Evolutionary conservation across 2,797 vertebrate genomes (phyloP), one percentile per base, ranked within the genome.

Genomic region (Chaetodon trifasciatus): DNA sequence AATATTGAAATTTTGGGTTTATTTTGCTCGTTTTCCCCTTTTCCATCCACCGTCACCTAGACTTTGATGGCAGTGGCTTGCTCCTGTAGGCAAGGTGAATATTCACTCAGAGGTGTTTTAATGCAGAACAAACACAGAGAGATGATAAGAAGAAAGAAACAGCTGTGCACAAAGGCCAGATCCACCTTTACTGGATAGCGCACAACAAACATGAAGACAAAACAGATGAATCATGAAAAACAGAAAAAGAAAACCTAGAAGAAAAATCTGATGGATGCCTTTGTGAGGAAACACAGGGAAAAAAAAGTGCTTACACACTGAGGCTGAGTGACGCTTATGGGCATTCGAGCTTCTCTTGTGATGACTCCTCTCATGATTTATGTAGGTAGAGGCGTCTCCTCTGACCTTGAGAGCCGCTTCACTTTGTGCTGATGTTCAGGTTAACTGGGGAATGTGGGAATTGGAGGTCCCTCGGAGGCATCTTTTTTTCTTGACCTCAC

Each of bases 321-420:
- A 81, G 79, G 85, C 82, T 76, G 86, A 90, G 85, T 92, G 94
- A 93, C 64, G 91, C 90, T 90, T 87, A 85, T 91, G 89, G 85
- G 87, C 88, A 90, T 91, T 89, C 13, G 83, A 89, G 86, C 86
- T 92, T 91, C 89, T 93, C 87, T 85, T 89, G 80, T 87, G 91
- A 95, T 92, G 94, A 92, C 90, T 92, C 89, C 67, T 88, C 91
- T 94, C 93, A 95, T 95, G 93, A 95, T 95, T 95, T 94, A 95
- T 95, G 94, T 94, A 93, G 90, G 93, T 87, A 80, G 81, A 91
- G 88, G 83, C 79, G 55, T 93, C 93, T 94, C 92, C 86, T 93
- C 89, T 94, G 94, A 96, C 95, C 95, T 96, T 95, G 93, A 93
- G 88, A 93, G 91, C 80, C 16, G 92, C 88, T 90, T 88, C 68